Evolutionary conservation across 2,113 vertebrate genomes (phyloP).

Genomic region (Pelecanoides urinatrix): DNA sequence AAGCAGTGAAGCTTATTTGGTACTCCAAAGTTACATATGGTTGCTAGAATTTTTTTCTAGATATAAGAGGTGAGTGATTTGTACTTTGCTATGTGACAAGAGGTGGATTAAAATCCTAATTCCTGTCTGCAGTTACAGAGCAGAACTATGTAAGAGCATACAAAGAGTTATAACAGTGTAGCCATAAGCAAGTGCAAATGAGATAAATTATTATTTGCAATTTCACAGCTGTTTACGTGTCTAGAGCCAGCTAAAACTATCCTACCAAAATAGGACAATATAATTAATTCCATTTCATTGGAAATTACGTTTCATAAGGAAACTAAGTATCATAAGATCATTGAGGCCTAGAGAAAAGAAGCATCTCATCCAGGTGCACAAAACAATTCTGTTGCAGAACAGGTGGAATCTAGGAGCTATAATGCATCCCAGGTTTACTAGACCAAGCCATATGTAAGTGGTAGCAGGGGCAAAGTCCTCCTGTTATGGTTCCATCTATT

Average conservation of each 20-base stretch:
- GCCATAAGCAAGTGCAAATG: background rate
- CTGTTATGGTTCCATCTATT: background rate
- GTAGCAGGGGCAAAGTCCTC: background rate
- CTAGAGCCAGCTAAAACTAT: background rate
- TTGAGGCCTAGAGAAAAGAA: background rate
- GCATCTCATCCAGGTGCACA: background rate
- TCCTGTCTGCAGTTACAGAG: background rate
- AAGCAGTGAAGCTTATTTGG: background rate
- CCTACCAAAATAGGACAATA: background rate
- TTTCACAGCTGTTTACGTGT: conserved; percentile 4
- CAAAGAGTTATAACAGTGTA: background rate
- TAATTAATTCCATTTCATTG: conserved; percentile 15
- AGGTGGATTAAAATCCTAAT: background rate
- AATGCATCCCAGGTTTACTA: background rate
- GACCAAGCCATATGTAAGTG: background rate
- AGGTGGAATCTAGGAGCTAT: background rate
- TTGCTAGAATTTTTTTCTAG: background rate
- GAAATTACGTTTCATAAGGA: conserved; percentile 8
- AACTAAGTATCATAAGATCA: background rate
- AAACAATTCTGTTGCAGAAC: background rate
- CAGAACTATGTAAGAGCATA: background rate
- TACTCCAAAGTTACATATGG: background rate
- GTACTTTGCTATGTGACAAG: background rate
- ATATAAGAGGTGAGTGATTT: background rate
- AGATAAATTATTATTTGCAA: conserved; percentile 3